Percentiles rank a stretch among this genome's conserved stretches.
Conservation (phyloP, 2,113 vertebrate genomes). For the Epinephelus fuscoguttatus region DNA sequence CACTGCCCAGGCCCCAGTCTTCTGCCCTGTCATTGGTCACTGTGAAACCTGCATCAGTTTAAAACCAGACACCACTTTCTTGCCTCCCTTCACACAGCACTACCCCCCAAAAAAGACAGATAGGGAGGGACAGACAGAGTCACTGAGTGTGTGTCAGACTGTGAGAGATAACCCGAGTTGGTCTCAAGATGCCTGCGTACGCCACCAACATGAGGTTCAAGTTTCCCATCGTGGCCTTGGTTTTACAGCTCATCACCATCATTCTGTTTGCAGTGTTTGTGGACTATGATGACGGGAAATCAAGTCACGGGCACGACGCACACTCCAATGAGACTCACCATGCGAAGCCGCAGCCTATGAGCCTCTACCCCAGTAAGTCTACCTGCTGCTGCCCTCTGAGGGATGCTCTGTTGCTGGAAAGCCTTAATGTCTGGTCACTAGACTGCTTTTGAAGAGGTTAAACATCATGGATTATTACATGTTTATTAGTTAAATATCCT, state of each 20-base stretch:
- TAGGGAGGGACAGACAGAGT: constrained; percentile 36
- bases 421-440: not conserved
- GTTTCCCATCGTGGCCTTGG: constrained; percentile 89
- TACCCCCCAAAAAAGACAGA: constrained; percentile 54
- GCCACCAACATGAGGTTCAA: constrained; percentile 92
- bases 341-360: constrained; percentile 41
- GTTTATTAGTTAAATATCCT: not conserved
- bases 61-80: constrained; percentile 69
- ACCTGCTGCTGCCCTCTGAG: not conserved
- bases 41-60: constrained; percentile 70
- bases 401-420: constrained; percentile 15
- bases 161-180: constrained; percentile 58
- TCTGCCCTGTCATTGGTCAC: constrained; percentile 81
- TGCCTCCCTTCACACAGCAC: constrained; percentile 75
- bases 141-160: constrained; percentile 30
- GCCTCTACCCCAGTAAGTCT: constrained; percentile 91
- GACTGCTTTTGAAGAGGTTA: not conserved
- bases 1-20: constrained; percentile 38
- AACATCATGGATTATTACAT: not conserved
- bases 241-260: constrained; percentile 88
- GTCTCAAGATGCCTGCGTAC: constrained; percentile 81
- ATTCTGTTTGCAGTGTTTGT: constrained; percentile 89
- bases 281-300: constrained; percentile 83
- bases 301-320: rapidly evolving
- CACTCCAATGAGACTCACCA: constrained; percentile 42